Percentiles rank a stretch among this genome's conserved stretches.
These are phyloP conservation scores for Martes martes DNA, from an alignment of 2,113 vertebrate species.

Conservation along the genomic window DNA sequence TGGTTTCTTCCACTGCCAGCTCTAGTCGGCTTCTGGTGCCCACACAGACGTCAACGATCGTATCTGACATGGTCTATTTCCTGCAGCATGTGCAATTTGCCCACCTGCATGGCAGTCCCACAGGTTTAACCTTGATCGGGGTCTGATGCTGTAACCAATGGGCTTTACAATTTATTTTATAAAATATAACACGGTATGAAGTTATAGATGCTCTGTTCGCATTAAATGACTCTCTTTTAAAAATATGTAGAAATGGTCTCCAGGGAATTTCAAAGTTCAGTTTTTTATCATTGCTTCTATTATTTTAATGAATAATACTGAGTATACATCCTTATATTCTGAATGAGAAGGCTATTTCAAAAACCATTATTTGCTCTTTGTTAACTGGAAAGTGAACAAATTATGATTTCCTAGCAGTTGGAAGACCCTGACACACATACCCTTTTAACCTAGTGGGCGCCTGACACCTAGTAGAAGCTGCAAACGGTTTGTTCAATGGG, in stretches of 20 bases:
- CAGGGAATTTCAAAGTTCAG: neutral
- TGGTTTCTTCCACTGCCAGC: constrained; percentile 54
- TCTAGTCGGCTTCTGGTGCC: constrained; percentile 12
- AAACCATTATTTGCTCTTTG: neutral
- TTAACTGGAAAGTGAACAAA: neutral
- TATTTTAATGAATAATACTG: neutral
- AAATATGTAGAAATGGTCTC: neutral
- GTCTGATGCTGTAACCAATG: neutral
- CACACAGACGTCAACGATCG: neutral
- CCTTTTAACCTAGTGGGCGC: neutral
- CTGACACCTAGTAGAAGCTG: neutral
- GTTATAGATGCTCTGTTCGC: neutral
- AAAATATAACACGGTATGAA: neutral
- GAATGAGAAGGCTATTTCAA: neutral
- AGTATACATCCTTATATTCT: neutral
- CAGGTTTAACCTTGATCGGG: neutral
- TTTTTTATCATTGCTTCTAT: neutral
- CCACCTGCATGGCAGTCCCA: constrained; percentile 42
- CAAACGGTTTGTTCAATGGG: neutral
- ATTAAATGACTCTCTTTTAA: neutral
- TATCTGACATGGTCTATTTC: constrained; percentile 32
- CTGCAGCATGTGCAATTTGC: constrained; percentile 13
- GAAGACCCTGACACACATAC: neutral
- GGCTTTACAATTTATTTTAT: neutral
- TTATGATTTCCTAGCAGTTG: neutral